Conservation (phyloP, 1,140 invertebrate genomes). For the Colletes latitarsis region DNA sequence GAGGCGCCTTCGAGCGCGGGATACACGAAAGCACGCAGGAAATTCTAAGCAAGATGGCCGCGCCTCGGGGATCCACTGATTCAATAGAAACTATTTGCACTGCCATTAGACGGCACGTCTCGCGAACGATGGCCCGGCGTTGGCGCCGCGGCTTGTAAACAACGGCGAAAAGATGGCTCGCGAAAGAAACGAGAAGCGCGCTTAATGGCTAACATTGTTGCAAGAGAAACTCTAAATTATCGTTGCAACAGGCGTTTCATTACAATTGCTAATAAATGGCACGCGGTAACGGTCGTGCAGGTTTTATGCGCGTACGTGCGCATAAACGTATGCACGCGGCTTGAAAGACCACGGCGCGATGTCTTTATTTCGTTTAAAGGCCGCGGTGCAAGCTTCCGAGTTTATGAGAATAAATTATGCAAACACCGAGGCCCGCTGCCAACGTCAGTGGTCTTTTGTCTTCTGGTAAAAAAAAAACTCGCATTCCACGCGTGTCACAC, state of each 20-base stretch:
- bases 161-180: conserved; percentile 19
- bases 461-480: not conserved
- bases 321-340: conserved; percentile 21
- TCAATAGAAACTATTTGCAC: conserved; percentile 79
- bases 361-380: conserved; percentile 47
- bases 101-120: conserved; percentile 70
- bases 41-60: conserved; percentile 73
- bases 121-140: conserved; percentile 1
- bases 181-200: not conserved
- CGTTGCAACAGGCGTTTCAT: conserved; percentile 51
- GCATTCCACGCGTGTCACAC: conserved; percentile 28
- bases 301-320: conserved; percentile 34
- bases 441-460: conserved; percentile 31
- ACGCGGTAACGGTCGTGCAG: conserved; percentile 31
- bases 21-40: conserved; percentile 69
- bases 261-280: conserved; percentile 52
- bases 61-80: conserved; percentile 71
- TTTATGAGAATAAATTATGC: conserved; percentile 56
- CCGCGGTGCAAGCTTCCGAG: conserved; percentile 33
- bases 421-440: conserved; percentile 27
- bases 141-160: conserved; percentile 55
- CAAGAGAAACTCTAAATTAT: conserved; percentile 54
- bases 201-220: conserved; percentile 45
- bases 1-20: conserved; percentile 67
- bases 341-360: conserved; percentile 24